phyloP scores from a whole-genome alignment of 2,113 vertebrate genomes.

The Ondatra zibethicus region DNA sequence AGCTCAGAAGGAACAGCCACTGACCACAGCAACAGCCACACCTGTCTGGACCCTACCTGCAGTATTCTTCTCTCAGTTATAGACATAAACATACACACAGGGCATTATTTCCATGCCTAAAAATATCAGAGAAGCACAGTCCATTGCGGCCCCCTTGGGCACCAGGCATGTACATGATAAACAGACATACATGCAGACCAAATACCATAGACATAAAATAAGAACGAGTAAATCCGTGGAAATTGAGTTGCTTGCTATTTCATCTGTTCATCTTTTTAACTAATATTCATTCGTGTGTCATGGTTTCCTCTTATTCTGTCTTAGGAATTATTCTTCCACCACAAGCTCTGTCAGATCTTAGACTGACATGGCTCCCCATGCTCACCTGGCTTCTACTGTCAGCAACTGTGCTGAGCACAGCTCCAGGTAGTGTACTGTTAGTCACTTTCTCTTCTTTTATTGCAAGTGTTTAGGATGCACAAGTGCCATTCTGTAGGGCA shows the following conservation, averaged over 20 bases:
- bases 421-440: background rate
- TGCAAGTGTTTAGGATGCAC: background rate
- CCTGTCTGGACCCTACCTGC: fast-evolving
- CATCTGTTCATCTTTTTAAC: background rate
- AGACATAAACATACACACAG: background rate
- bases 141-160: too few relatives aligned
- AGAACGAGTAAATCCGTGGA: background rate
- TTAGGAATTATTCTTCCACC: background rate
- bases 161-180: too few relatives aligned
- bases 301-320: background rate
- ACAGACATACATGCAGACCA: background rate
- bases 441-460: background rate
- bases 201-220: background rate
- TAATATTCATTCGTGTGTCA: background rate
- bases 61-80: background rate
- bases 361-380: background rate
- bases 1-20: too few relatives aligned
- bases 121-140: background rate
- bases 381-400: background rate
- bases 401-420: background rate
- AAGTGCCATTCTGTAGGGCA: too few relatives aligned
- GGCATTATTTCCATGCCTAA: fast-evolving
- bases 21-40: background rate
- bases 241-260: background rate
- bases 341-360: too few relatives aligned